Conservation (phyloP, 2,888 invertebrate genomes). For the Agrotis clavis region DNA sequence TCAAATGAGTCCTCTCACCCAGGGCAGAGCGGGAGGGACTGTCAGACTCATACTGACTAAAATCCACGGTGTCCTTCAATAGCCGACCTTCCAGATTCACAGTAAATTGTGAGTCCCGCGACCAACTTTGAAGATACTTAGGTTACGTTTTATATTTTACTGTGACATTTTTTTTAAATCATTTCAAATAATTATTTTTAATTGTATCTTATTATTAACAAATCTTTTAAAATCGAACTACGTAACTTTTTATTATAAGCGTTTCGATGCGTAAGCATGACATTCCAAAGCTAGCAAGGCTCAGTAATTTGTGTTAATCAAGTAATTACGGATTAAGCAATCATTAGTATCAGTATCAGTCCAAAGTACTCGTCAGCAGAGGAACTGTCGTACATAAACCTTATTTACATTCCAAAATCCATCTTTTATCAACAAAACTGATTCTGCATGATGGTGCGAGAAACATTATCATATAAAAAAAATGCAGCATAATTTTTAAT, state of each 20-base stretch:
- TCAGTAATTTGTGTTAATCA: neutral
- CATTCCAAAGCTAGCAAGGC: neutral
- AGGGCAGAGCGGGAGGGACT: too few relatives aligned
- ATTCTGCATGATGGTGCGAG: neutral
- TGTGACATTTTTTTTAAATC: too few relatives aligned
- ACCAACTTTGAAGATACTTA: too few relatives aligned
- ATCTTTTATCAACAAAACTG: neutral
- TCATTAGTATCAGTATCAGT: neutral
- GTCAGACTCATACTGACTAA: too few relatives aligned
- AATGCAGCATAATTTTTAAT: neutral
- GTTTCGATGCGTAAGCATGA: neutral
- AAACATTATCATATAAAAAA: neutral
- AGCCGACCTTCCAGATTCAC: too few relatives aligned
- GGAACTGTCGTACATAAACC: neutral
- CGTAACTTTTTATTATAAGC: neutral
- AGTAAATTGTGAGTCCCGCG: too few relatives aligned
- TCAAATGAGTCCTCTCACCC: too few relatives aligned
- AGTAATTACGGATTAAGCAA: neutral
- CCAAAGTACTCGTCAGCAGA: neutral
- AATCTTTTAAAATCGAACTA: too few relatives aligned
- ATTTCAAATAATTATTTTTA: too few relatives aligned
- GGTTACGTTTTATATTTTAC: too few relatives aligned
- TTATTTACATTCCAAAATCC: neutral
- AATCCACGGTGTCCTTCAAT: too few relatives aligned
- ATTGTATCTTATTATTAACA: too few relatives aligned